phyloP scores from a whole-genome alignment of 2,797 vertebrate genomes.

The Jordanella pulchra region DNA sequence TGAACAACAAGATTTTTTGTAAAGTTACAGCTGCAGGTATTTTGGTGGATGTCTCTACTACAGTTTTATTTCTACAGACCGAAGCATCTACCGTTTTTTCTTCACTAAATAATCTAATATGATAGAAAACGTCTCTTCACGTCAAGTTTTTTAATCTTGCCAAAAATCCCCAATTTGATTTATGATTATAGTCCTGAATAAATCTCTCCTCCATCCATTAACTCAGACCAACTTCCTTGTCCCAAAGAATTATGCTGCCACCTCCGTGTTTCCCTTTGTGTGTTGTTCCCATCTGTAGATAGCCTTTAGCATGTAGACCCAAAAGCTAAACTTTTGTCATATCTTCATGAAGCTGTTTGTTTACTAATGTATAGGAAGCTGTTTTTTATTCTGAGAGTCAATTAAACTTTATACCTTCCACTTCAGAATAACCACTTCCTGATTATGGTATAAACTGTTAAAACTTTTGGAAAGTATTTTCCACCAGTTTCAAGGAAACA shows the following conservation, averaged over 20 bases:
- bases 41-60: too few relatives aligned
- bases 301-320: background rate
- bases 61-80: too few relatives aligned
- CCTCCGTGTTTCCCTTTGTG: background rate
- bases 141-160: too few relatives aligned
- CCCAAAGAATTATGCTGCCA: background rate
- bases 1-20: background rate
- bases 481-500: background rate
- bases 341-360: background rate
- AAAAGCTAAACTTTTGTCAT: background rate
- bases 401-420: background rate
- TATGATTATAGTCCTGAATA: background rate
- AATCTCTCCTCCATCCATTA: background rate
- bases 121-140: background rate
- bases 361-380: background rate
- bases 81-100: background rate
- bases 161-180: background rate
- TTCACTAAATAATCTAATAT: background rate
- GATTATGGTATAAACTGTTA: background rate
- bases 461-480: background rate
- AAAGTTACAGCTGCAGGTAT: background rate
- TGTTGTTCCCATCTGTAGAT: background rate
- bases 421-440: too few relatives aligned
- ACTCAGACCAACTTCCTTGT: background rate
- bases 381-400: background rate